Evolutionary conservation across 2,888 invertebrate species (phyloP), one percentile per base, ranked within the genome.

Genomic region (Callyntrura sp.): DNA sequence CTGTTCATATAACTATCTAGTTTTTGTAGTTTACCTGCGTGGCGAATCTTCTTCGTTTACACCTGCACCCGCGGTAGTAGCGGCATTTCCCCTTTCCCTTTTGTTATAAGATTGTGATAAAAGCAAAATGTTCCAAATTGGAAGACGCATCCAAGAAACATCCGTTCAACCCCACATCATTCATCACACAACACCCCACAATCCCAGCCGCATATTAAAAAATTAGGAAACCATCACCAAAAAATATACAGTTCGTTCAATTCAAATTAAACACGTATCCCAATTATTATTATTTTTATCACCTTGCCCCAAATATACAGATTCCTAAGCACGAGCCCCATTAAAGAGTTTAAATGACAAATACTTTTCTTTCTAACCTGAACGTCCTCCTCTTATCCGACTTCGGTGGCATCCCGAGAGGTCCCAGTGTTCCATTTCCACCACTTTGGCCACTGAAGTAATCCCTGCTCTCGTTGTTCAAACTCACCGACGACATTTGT

Each of bases 301-400:
- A 68, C 1, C 28, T 11, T 68, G 65, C 65, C 65, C 65, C 65
- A 35, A 35, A 6, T 45, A 6, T 25, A 65, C 25, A 45, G 17
- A 17, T 68, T 68, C 8, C 28, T 9, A 14, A 62, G 23, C 23
- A 4, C 28, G 25, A 62, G 25, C 23, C n/a, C 28, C 35, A 12
- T 51, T 51, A 62, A 25, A 23, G 0, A 62, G 23, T 23, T 23
- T 23, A 20, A 62, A 62, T 62, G 28, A 57, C 1, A 83, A 62
- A 25, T 65, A 8, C 0, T 81, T 51, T 25, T 35, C 35, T 20
- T 28, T 12, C 43, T 23, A 84, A 92, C 92, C 92, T 91, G 85
- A 92, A 92, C 23, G 91, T 92, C 45, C 92, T 51, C 68, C 92
- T 28, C 85, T 92, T 92, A 57, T 92, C 92, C 25, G 82, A 28